Evolutionary conservation across 2,888 invertebrate genomes (phyloP).

Genomic region (Thumatha senex): DNA sequence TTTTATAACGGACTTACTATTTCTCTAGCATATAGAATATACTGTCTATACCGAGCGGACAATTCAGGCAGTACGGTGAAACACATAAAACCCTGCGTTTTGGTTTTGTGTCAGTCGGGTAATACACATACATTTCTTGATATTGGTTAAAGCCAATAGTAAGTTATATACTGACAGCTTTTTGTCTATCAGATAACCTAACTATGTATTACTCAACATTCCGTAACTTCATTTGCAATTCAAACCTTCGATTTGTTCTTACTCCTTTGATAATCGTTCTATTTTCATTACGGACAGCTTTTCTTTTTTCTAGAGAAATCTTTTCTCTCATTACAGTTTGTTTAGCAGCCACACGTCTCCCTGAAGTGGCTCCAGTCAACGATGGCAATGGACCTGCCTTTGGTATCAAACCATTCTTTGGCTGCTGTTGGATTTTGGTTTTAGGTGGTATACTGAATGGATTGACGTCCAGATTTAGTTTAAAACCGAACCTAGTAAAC

Average conservation of each 20-base stretch:
- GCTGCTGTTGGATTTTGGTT: conserved; percentile 32
- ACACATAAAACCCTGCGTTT: too few relatives aligned
- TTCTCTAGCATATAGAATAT: too few relatives aligned
- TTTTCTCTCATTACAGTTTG: conserved; percentile 67
- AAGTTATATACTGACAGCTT: too few relatives aligned
- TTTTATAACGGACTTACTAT: too few relatives aligned
- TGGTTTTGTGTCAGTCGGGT: too few relatives aligned
- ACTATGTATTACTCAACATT: conserved; percentile 59
- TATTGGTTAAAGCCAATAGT: too few relatives aligned
- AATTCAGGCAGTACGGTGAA: too few relatives aligned
- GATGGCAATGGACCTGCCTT: conserved; percentile 50
- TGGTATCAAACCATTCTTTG: conserved; percentile 28
- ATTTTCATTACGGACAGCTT: conserved; percentile 58
- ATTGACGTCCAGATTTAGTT: conserved; percentile 66
- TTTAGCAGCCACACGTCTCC: conserved; percentile 55
- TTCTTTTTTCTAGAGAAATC: conserved; percentile 53
- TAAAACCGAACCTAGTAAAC: conserved; percentile 79
- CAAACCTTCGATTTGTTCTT: conserved; percentile 88
- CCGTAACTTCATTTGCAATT: conserved; percentile 87
- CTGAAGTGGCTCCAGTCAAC: conserved; percentile 46
- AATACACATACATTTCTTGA: too few relatives aligned
- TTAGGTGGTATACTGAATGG: conserved; percentile 63
- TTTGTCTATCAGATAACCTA: too few relatives aligned
- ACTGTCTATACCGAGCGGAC: too few relatives aligned
- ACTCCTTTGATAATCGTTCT: conserved; percentile 85